Conservation (phyloP, 1,140 invertebrate genomes). For the Hylaeus volcanicus region DNA sequence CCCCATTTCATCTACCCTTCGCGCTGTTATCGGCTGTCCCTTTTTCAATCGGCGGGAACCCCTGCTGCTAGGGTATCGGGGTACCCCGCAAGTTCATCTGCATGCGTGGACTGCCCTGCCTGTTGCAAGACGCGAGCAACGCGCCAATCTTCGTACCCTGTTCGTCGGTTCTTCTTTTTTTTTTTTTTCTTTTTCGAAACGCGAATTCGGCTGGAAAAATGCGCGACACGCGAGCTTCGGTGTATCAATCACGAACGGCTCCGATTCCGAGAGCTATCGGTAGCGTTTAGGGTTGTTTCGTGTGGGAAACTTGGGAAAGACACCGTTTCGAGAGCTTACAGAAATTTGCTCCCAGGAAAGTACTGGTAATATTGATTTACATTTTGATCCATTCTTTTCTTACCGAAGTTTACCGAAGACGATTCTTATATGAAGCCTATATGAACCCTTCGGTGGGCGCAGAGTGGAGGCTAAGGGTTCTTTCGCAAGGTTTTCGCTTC, state of each 20-base stretch:
- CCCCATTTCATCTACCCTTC: slow-evolving; percentile 65
- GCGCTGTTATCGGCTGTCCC: slow-evolving; percentile 72
- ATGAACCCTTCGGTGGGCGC: no score
- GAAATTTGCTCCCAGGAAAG: no score
- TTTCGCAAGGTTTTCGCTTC: no score
- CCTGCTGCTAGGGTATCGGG: slow-evolving; percentile 52
- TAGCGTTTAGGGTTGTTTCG: no score
- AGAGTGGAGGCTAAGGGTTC: no score
- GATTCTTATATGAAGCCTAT: no score
- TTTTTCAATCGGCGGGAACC: slow-evolving; percentile 69
- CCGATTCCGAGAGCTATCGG: neutral
- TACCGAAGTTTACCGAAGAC: no score
- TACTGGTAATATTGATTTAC: no score
- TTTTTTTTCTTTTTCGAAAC: slow-evolving; percentile 11
- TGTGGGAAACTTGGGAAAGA: no score
- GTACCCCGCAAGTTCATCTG: slow-evolving; percentile 44
- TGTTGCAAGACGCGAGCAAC: slow-evolving; percentile 27
- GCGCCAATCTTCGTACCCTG: neutral
- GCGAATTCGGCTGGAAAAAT: neutral
- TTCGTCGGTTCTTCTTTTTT: slow-evolving; percentile 5
- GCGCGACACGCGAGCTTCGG: neutral
- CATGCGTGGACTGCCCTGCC: slow-evolving; percentile 39
- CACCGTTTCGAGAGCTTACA: no score
- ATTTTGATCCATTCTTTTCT: no score
- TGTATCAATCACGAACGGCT: slow-evolving; percentile 22